phyloP scores from a whole-genome alignment of 2,888 invertebrate genomes.

The Augiades crinisus region DNA sequence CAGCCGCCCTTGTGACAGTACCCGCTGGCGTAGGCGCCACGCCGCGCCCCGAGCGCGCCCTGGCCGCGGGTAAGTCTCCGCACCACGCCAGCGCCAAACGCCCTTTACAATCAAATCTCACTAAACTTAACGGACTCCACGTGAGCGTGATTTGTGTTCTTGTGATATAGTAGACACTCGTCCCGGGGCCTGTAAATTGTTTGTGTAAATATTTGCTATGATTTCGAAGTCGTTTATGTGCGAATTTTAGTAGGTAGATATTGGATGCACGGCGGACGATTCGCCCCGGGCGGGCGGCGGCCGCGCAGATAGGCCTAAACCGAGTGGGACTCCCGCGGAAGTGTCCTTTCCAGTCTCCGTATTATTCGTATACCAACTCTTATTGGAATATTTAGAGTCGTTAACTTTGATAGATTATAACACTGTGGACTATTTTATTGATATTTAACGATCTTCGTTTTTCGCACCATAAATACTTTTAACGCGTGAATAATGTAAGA shows the following conservation, averaged over 20 bases:
- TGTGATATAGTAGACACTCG: constrained; percentile 41
- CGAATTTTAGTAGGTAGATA: constrained; percentile 64
- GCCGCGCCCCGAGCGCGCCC: constrained; percentile 47
- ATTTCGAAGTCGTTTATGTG: constrained; percentile 49
- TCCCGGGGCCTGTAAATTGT: constrained; percentile 48
- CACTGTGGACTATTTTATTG: not conserved
- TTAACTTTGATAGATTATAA: not conserved
- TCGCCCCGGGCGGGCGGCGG: constrained; percentile 51
- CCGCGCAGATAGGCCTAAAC: constrained; percentile 65
- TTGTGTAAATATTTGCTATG: constrained; percentile 66
- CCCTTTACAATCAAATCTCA: constrained; percentile 50
- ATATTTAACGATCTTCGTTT: not conserved
- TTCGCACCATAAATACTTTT: not conserved
- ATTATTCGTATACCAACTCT: constrained; percentile 56
- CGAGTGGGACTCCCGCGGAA: constrained; percentile 60
- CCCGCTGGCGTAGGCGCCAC: constrained; percentile 89
- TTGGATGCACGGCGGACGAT: constrained; percentile 49
- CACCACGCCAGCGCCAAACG: constrained; percentile 32
- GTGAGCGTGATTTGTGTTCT: constrained; percentile 75
- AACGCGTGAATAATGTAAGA: not conserved
- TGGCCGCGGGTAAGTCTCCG: constrained; percentile 47
- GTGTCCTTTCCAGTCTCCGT: constrained; percentile 64
- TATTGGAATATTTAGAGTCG: constrained; percentile 31
- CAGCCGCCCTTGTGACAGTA: constrained; percentile 96
- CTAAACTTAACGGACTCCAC: constrained; percentile 57